These are phyloP conservation scores for Cacoxenus indagator DNA, from an alignment of 2,888 invertebrate genomes.

Conservation along the genomic window DNA sequence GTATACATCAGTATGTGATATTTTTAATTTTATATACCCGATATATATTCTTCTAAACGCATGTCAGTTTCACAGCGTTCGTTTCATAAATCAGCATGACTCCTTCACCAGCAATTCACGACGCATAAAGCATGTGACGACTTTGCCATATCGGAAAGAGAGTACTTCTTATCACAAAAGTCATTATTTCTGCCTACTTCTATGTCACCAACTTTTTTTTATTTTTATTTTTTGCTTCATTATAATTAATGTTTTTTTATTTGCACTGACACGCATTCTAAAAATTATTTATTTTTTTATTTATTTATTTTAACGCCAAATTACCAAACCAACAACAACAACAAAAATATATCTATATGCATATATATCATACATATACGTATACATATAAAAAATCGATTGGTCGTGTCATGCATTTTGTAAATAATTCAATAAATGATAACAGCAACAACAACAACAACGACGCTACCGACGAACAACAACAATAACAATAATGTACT, in stretches of 20 bases:
- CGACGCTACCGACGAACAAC: conserved; percentile 30
- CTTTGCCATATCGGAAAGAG: background rate
- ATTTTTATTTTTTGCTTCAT: conserved; percentile 39
- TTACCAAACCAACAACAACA: conserved; percentile 8
- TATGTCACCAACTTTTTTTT: conserved; percentile 26
- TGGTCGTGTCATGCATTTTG: conserved; percentile 58
- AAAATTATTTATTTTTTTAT: conserved; percentile 16
- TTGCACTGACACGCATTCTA: conserved; percentile 44
- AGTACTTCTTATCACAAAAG: background rate
- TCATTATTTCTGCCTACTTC: conserved; percentile 15
- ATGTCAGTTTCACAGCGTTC: background rate
- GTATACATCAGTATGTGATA: too few species aligned
- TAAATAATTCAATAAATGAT: conserved; percentile 51
- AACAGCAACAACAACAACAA: conserved; percentile 38
- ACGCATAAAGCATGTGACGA: background rate
- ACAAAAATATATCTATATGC: background rate
- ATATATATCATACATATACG: conserved; percentile 40
- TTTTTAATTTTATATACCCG: too few species aligned
- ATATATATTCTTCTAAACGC: background rate
- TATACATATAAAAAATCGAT: conserved; percentile 21
- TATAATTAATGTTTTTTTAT: conserved; percentile 20
- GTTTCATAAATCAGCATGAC: background rate
- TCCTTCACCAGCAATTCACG: background rate
- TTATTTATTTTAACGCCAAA: conserved; percentile 3
- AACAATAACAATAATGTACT: conserved; percentile 16